Conservation (phyloP, 2,888 invertebrate species). For the Thysanoteuthis rhombus region DNA sequence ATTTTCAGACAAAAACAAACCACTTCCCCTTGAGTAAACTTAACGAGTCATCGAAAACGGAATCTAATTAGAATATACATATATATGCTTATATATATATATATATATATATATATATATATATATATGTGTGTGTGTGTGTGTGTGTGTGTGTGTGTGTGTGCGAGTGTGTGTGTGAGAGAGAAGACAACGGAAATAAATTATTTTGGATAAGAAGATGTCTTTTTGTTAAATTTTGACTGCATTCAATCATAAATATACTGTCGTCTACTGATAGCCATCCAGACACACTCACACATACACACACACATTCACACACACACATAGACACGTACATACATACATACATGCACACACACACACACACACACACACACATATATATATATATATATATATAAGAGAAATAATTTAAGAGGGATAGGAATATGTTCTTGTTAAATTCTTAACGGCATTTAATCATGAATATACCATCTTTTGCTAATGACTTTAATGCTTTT, state of each 20-base stretch:
- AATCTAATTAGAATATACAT: background rate
- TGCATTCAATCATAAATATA: background rate
- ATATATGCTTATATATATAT: constrained; percentile 12
- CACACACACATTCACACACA: background rate
- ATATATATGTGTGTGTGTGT: background rate
- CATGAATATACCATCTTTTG: too few species aligned
- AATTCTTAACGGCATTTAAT: too few species aligned
- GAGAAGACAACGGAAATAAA: background rate
- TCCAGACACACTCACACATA: background rate
- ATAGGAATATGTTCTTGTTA: too few species aligned
- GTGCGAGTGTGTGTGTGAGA: too few species aligned
- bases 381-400: too few species aligned
- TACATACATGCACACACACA: too few species aligned
- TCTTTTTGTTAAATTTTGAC: background rate
- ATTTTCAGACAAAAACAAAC: background rate
- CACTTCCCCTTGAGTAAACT: background rate
- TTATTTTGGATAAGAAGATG: background rate
- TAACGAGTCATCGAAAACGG: background rate
- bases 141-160: too few species aligned
- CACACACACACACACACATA: too few species aligned
- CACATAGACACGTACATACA: background rate
- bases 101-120: constrained; percentile 12
- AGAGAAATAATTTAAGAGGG: too few species aligned
- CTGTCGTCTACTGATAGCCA: too few species aligned
- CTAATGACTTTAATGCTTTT: too few species aligned